Evolutionary conservation across 2,888 invertebrate genomes (phyloP).

Genomic region (Zhengitettix transpicula): DNA sequence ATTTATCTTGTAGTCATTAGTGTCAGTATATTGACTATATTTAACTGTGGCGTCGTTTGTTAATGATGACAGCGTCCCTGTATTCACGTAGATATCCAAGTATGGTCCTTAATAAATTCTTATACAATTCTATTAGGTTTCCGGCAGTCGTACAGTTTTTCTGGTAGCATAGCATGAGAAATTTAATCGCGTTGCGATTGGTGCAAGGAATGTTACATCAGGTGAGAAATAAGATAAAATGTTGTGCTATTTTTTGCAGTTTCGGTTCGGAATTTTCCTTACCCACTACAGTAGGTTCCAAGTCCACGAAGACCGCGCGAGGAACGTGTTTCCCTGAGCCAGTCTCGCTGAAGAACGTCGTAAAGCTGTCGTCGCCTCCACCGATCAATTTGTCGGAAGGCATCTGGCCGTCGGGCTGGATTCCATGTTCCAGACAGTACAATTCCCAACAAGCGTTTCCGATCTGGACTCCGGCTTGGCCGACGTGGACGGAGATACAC

Average conservation of each 20-base stretch:
- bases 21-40: too few species aligned
- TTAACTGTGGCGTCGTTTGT: too few species aligned
- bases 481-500: constrained; percentile 63
- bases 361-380: constrained; percentile 86
- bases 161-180: not conserved
- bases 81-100: too few species aligned
- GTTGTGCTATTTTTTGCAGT: not conserved
- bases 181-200: not conserved
- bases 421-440: constrained; percentile 76
- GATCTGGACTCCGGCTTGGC: constrained; percentile 75
- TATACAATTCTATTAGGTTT: too few species aligned
- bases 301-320: constrained; percentile 83
- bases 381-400: constrained; percentile 84
- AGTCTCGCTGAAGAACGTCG: constrained; percentile 88
- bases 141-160: too few species aligned
- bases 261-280: constrained; percentile 14
- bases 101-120: too few species aligned
- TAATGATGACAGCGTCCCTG: too few species aligned
- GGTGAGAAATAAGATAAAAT: not conserved
- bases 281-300: constrained; percentile 89
- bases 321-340: constrained; percentile 93
- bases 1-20: too few species aligned
- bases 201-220: too few species aligned
- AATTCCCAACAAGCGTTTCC: constrained; percentile 83
- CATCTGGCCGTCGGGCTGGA: constrained; percentile 88